Evolutionary conservation across 2,113 vertebrate species (phyloP).

Genomic region (Spermophilus dauricus): DNA sequence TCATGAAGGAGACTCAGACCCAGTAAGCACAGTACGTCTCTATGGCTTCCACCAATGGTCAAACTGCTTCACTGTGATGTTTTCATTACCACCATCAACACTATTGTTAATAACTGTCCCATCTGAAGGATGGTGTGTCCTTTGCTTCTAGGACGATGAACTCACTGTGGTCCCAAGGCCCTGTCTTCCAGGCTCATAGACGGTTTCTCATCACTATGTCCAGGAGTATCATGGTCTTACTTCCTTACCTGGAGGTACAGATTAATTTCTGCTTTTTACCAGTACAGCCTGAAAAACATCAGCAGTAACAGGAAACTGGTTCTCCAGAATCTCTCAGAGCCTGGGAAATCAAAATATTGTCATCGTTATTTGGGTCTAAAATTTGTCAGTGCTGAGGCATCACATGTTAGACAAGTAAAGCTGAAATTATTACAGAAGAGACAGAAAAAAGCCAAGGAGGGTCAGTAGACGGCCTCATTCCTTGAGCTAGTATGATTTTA

Average conservation of each 20-base stretch:
- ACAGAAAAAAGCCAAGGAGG: neutral
- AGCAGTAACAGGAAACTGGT: neutral
- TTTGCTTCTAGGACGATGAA: neutral
- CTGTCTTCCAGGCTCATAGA: neutral
- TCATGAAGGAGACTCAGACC: neutral
- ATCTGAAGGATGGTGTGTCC: neutral
- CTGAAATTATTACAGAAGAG: neutral
- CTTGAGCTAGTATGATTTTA: too few species aligned
- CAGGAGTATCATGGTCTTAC: neutral
- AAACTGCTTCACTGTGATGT: neutral
- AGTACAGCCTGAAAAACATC: neutral
- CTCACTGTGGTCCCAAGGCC: neutral
- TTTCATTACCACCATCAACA: neutral
- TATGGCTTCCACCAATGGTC: neutral
- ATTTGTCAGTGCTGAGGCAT: neutral
- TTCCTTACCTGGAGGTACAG: neutral
- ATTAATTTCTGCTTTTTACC: neutral
- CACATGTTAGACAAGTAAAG: neutral
- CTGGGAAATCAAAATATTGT: neutral
- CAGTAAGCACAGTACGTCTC: neutral
- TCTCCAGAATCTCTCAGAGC: neutral
- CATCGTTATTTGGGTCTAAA: neutral
- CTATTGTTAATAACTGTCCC: neutral
- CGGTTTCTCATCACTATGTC: neutral
- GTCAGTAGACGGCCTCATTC: neutral